Base-by-base conservation (phyloP, 2,113 vertebrate genomes). In the Mugil cephalus region DNA sequence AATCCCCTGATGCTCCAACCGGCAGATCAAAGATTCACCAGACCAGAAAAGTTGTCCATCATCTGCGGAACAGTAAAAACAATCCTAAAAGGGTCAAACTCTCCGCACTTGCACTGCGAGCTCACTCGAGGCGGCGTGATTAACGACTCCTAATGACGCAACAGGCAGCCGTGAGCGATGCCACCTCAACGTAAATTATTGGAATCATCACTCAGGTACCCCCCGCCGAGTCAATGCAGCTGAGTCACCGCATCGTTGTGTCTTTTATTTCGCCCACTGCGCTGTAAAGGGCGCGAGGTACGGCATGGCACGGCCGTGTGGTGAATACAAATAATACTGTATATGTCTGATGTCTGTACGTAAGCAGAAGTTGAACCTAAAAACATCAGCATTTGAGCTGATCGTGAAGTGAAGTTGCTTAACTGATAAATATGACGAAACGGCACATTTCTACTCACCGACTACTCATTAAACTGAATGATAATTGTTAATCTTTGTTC, bases 11-110 rank as follows among this genome's bases (percentile, higher is more conserved):
- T 8, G 38, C 62, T 59, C 47, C 24, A 66, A 46, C 18, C 46
- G 48, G 63, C 39, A 46, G 56, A 63, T 58, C 60, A 68, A 62
- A 50, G 42, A 46, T 56, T 53, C 11, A 66, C 13, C 19, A 9
- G 43, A 52, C 30, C 18, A 34, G 14, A 81, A 34, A 69, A 36
- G 36, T 18, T 48, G 42, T 38, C n/a, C 7, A 38, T 40, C 40
- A 55, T 51, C 21, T 30, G 12, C 35, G 0, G 47, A 17, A 48
- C 10, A 54, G 39, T 46, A 47, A 17, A 66, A 59, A 51, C 48
- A 1, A 46, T 53, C 34, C 50, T 74, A 15, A 19, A 50, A 43
- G 14, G 24, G 5, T 58, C 53, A 39, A 14, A 50, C 3, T 46
- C n/a, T 62, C 30, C 60, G 18, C 34, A 45, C 34, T n/a, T 4